phyloP scores from a whole-genome alignment of 2,888 invertebrate species.

The Laothoe populi region DNA sequence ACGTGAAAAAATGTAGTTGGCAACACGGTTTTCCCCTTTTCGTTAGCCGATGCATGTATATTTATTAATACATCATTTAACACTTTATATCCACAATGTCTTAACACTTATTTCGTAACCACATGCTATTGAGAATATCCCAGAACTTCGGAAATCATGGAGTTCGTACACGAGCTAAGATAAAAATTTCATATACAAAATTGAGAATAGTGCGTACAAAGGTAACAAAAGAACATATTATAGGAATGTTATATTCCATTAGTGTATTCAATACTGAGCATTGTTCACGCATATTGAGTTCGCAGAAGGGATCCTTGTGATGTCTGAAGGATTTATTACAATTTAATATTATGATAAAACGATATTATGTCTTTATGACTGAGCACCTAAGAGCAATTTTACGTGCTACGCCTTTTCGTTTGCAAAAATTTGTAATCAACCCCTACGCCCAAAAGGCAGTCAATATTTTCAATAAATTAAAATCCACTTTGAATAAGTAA shows the following conservation, averaged over 20 bases:
- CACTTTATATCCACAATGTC: too few relatives aligned
- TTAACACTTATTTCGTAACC: neutral
- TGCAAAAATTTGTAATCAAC: too few relatives aligned
- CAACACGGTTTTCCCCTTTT: too few relatives aligned
- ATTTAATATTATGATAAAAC: neutral
- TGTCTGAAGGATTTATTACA: neutral
- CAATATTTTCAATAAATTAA: too few relatives aligned
- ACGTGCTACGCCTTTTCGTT: too few relatives aligned
- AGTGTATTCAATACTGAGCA: conserved; percentile 26
- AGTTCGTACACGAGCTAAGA: conserved; percentile 24
- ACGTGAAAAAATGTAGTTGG: too few relatives aligned
- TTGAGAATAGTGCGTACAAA: conserved; percentile 32
- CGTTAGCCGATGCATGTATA: too few relatives aligned
- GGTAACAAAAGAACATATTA: conserved; percentile 29
- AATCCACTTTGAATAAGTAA: too few relatives aligned
- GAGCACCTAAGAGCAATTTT: too few relatives aligned
- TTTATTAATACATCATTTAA: too few relatives aligned
- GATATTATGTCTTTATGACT: too few relatives aligned
- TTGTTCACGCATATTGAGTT: neutral
- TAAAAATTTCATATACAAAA: conserved; percentile 37
- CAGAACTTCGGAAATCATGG: conserved; percentile 18
- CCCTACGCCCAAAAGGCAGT: too few relatives aligned
- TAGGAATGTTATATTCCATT: conserved; percentile 31
- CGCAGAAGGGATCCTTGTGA: neutral
- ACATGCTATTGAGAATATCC: neutral